Base-by-base conservation (phyloP, 2,113 vertebrate genomes). In the Falco punctatus region DNA sequence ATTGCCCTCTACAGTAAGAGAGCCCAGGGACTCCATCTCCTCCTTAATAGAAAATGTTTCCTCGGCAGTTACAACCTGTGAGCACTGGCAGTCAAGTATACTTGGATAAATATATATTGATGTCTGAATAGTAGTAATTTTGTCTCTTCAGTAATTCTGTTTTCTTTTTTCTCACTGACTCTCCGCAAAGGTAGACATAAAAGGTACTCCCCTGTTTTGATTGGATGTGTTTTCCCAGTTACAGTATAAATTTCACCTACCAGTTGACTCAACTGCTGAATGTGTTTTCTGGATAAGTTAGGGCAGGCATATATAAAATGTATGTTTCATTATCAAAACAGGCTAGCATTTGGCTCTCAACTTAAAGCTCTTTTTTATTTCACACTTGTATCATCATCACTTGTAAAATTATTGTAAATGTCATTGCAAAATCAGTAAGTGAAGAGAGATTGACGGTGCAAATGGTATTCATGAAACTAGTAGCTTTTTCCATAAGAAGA, bases 271-370 rank as follows among this genome's bases (percentile, higher is more conserved):
- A 94, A 75, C 59, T 83, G 38, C 64, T 85, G 58, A n/a, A 61
- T 89, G 51, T 71, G 73, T 81, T 96, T 89, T 89, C 83, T 90
- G 81, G 32, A 27, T 85, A 82, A 94, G 81, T 95, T 97, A 62
- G 42, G 59, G 46, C 81, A 94, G 38, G 66, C 33, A 12, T 85
- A 40, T n/a, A 58, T 81, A 61, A 88, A 92, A 69, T 51, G 10
- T 51, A 64, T 35, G 42, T 67, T 87, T 84, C 52, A 21, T 66
- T 90, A 84, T 62, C 24, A 75, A 40, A 94, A 75, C 65, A 71
- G 54, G 32, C 38, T 89, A 46, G 22, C 38, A 49, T 90, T 93
- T 93, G 59, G 57, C 52, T 91, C 32, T 23, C 10, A 51, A 5
- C 20, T 52, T 81, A 61, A 83, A 59, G 14, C 13, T 85, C 13